Conservation (phyloP, 1,140 invertebrate genomes). For the Delia radicum region DNA sequence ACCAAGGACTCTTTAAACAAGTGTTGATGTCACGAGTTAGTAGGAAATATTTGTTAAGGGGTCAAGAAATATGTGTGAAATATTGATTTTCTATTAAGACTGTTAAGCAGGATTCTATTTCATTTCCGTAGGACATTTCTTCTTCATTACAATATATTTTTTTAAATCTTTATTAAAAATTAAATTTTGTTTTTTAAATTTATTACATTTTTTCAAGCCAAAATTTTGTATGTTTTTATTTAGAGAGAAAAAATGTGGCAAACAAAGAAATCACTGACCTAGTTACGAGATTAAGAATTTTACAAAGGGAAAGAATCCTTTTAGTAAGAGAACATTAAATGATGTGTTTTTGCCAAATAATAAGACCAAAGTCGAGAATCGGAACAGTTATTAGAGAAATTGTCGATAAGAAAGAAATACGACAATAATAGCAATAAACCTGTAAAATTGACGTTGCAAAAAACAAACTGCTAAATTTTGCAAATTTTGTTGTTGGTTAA, state of each 20-base stretch:
- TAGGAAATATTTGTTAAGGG: too few relatives aligned
- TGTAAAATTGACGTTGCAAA: too few relatives aligned
- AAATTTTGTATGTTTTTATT: not conserved
- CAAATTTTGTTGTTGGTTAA: too few relatives aligned
- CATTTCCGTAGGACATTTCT: not conserved
- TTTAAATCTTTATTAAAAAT: not conserved
- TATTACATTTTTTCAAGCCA: not conserved
- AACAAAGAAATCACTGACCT: not conserved
- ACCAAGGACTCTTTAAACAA: not conserved
- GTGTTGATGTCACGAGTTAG: not conserved
- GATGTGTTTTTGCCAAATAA: too few relatives aligned
- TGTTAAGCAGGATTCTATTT: not conserved
- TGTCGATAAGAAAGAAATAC: too few relatives aligned
- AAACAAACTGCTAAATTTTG: too few relatives aligned
- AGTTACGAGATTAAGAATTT: not conserved
- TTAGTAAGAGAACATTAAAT: too few relatives aligned
- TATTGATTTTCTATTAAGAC: constrained; percentile 6
- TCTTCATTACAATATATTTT: not conserved
- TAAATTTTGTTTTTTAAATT: not conserved
- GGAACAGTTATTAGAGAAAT: too few relatives aligned
- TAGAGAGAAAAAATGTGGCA: not conserved
- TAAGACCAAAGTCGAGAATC: too few relatives aligned
- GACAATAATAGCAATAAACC: too few relatives aligned
- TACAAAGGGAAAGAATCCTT: not conserved
- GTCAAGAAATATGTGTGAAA: not conserved